These are phyloP conservation scores for Dysdera silvatica DNA, from an alignment of 1,140 invertebrate genomes.

Conservation along the genomic window DNA sequence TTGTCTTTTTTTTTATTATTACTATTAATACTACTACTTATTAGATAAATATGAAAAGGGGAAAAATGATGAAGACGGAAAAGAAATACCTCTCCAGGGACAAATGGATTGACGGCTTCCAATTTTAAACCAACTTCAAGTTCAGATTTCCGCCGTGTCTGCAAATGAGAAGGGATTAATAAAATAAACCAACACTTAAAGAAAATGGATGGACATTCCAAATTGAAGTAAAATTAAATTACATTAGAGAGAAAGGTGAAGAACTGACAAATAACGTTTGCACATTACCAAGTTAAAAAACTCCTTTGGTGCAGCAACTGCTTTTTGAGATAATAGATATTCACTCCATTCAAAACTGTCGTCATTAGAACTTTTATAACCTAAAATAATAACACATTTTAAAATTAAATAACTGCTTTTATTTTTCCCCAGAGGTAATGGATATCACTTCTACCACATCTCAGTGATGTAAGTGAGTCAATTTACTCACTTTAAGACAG, in stretches of 20 bases:
- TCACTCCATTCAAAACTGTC: slow-evolving; percentile 41
- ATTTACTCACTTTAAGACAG: no score
- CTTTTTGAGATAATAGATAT: slow-evolving; percentile 38
- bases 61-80: neutral
- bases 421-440: no score
- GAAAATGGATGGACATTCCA: neutral
- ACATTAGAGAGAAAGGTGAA: no score
- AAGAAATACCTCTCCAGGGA: slow-evolving; percentile 44
- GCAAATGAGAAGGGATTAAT: neutral
- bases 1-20: no score
- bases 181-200: slow-evolving; percentile 2
- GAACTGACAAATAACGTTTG: no score
- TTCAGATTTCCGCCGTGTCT: slow-evolving; percentile 41
- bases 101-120: slow-evolving; percentile 61
- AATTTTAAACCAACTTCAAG: slow-evolving; percentile 59
- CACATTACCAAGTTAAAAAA: slow-evolving; percentile 38
- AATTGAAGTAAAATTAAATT: neutral
- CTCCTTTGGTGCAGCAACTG: slow-evolving; percentile 37
- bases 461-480: no score
- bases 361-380: neutral
- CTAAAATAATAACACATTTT: slow-evolving; percentile 10
- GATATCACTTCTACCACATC: no score
- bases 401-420: no score
- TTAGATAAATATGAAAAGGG: neutral
- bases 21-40: neutral